These are phyloP conservation scores for Achroia grisella DNA, from an alignment of 1,140 invertebrate species.

Conservation along the genomic window DNA sequence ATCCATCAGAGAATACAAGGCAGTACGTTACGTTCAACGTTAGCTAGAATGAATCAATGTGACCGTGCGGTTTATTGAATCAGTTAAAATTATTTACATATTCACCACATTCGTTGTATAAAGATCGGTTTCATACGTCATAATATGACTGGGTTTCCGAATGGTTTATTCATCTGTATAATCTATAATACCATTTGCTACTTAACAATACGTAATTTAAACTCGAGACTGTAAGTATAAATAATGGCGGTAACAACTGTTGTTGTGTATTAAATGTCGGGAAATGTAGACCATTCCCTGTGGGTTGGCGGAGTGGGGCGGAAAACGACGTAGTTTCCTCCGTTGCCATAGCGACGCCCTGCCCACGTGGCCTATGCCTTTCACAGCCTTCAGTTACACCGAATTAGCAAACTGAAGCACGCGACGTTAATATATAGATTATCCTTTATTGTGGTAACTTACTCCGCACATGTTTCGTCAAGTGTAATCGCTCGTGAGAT, in stretches of 20 bases:
- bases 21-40: too few species aligned
- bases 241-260: constrained; percentile 1
- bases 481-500: constrained; percentile 33
- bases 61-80: too few species aligned
- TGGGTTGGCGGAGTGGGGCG: constrained; percentile 23
- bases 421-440: constrained; percentile 29
- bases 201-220: not conserved
- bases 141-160: too few species aligned
- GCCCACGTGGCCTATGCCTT: constrained; percentile 39
- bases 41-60: too few species aligned
- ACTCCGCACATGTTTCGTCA: constrained; percentile 26
- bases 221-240: not conserved
- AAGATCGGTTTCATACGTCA: too few species aligned
- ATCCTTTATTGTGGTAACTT: constrained; percentile 28
- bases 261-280: constrained; percentile 16
- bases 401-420: constrained; percentile 42
- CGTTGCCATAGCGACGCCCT: constrained; percentile 61
- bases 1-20: too few species aligned
- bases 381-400: constrained; percentile 22
- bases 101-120: too few species aligned
- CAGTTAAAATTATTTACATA: too few species aligned
- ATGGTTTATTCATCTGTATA: too few species aligned
- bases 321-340: constrained; percentile 64
- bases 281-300: constrained; percentile 13
- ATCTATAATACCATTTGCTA: not conserved